Evolutionary conservation across 30 jellyfish, hydroid and myxozoan species (phyloP), one percentile per base, ranked within the genome.

Genomic region (Turritopsis dohrnii): DNA sequence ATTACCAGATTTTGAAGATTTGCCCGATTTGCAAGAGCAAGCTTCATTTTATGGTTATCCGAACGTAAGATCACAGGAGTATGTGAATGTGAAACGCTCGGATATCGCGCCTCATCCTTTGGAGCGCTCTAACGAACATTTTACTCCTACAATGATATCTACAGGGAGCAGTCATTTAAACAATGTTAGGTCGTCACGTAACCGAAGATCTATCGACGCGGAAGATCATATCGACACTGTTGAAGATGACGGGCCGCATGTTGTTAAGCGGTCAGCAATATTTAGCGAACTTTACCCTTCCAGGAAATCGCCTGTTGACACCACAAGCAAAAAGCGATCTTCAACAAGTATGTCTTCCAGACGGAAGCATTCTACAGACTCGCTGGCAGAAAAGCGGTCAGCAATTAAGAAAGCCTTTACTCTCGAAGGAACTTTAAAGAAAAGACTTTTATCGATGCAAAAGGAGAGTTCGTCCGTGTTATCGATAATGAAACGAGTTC

Each of bases 181-280:
- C 26, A 71, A 52, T 20, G 81, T 54, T 8, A 28, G 65, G 26
- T 27, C 26, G 13, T 41, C 9, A 41, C 60, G 60, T 41, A 5
- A 41, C 60, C 13, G 60, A 41, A 41, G 60, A 41, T 41, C 16
- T 7, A 1, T 52, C n/a, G 94, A 87, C 21, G n/a, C n/a, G n/a
- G n/a, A n/a, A n/a, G n/a, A n/a, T n/a, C 89, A 73, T 27, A 25
- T 71, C 80, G 96, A 84, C 1, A 80, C 52, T 21, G 85, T n/a
- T 54, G 88, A 65, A 18, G 96, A 84, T 21, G 90, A 87, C 74
- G 99, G 95, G 79, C 99, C 99, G 22, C 99, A 94, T 88, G 99
- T 94, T 21, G 99, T 94, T 28, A 94, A 94, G 54, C 90, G 99
- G 25, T 94, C 99, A 18, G 99, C 99, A 25, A 94, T 94, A 8